phyloP scores from a whole-genome alignment of 2,113 vertebrate species.

The Cyprinus carpio region DNA sequence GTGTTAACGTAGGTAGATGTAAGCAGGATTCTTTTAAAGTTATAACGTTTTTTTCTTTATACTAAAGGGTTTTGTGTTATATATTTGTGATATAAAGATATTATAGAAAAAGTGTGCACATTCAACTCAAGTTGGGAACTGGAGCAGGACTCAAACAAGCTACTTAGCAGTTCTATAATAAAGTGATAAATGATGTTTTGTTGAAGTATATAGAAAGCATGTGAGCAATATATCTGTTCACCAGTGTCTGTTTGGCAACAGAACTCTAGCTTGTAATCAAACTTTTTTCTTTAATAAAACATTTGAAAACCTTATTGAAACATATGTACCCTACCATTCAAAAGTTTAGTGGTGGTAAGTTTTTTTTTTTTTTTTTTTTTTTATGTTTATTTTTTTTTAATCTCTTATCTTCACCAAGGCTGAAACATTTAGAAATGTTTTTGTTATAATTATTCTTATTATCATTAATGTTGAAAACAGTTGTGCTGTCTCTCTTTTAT shows the following conservation, averaged over 20 bases:
- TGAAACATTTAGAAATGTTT: too few species aligned
- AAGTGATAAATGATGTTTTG: background rate
- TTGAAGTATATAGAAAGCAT: background rate
- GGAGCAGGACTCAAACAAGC: too few species aligned
- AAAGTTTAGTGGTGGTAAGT: too few species aligned
- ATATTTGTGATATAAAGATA: background rate
- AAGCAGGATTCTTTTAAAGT: background rate
- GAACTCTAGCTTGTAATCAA: background rate
- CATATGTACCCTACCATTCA: too few species aligned
- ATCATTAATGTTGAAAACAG: too few species aligned
- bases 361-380: too few species aligned
- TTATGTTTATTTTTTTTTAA: too few species aligned
- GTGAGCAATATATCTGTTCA: background rate
- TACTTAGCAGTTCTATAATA: background rate
- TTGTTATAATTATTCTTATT: background rate
- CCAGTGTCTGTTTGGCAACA: background rate
- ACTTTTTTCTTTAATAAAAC: too few species aligned
- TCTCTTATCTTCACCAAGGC: too few species aligned
- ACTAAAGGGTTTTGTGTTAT: background rate
- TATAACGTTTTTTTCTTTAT: background rate
- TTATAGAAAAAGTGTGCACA: background rate
- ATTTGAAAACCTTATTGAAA: too few species aligned
- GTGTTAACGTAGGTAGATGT: background rate
- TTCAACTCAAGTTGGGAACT: background rate
- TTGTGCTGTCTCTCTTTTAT: too few species aligned